These are phyloP conservation scores for Mandrillus leucophaeus DNA, from an alignment of 2,113 vertebrate genomes.

Conservation along the genomic window DNA sequence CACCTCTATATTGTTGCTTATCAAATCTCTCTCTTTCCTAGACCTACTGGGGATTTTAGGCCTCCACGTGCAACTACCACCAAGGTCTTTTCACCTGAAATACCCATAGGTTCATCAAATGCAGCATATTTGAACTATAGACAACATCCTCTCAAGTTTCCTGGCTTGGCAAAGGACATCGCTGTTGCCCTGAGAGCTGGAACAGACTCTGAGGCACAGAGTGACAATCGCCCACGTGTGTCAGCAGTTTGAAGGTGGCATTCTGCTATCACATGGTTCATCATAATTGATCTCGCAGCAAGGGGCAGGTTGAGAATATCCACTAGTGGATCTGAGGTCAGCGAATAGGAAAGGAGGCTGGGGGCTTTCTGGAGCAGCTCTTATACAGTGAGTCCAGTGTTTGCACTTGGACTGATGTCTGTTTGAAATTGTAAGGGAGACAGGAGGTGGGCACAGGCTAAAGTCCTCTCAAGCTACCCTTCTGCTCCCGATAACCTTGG, in stretches of 20 bases:
- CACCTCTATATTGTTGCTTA: no score
- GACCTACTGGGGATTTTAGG: not conserved
- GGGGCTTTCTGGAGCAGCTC: not conserved
- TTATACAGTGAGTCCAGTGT: no score
- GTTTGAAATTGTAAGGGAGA: not conserved
- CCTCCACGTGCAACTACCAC: fast-evolving
- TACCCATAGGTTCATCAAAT: not conserved
- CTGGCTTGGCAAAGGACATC: not conserved
- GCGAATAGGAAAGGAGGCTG: not conserved
- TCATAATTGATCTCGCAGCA: not conserved
- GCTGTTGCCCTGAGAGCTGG: not conserved
- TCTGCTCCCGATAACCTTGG: not conserved
- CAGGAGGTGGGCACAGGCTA: not conserved
- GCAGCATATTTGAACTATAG: not conserved
- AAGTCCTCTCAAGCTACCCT: not conserved
- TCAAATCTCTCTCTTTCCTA: not conserved
- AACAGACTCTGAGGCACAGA: not conserved
- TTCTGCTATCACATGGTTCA: not conserved
- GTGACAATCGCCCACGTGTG: no score
- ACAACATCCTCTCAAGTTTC: not conserved
- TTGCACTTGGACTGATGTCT: not conserved
- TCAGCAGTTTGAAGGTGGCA: not conserved
- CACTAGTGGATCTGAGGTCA: no score
- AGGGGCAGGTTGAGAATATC: not conserved
- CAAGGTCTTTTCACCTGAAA: not conserved